A percentile compares a stretch with the other conserved stretches of the same genome.
Conservation (phyloP, 2,797 vertebrate species). For the Notoglanidium macrostoma region DNA sequence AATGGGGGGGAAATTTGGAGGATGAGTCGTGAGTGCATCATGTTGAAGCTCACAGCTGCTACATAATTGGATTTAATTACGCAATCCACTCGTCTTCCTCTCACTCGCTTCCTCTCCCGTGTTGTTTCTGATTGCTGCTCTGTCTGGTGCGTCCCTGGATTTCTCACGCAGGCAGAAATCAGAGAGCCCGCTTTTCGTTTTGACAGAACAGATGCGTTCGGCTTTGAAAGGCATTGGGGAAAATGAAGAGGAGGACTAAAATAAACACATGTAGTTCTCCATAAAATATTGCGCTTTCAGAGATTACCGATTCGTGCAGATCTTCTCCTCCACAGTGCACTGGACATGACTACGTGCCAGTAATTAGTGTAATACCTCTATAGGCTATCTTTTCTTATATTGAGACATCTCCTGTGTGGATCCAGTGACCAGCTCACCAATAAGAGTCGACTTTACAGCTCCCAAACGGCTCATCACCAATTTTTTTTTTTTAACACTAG, state of each 20-base stretch:
- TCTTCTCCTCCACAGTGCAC: neutral
- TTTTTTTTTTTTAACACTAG: neutral
- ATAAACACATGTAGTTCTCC: neutral
- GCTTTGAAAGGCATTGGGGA: neutral
- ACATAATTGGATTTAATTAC: conserved; percentile 47
- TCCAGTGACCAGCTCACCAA: neutral
- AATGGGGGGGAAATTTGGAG: neutral
- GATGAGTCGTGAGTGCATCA: neutral
- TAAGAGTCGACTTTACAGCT: neutral
- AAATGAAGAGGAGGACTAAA: neutral
- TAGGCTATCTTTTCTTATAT: neutral
- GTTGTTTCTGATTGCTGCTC: neutral
- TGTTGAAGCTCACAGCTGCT: conserved; percentile 22
- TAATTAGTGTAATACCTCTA: neutral
- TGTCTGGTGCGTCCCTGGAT: conserved; percentile 7
- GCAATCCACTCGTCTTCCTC: neutral
- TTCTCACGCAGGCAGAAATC: neutral
- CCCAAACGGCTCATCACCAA: neutral
- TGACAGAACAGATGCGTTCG: conserved; percentile 1
- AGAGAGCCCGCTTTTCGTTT: neutral
- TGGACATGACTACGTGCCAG: neutral
- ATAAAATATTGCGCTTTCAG: neutral
- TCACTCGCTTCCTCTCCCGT: neutral
- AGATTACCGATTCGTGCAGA: neutral
- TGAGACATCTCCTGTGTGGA: neutral